Conservation (phyloP, 2,888 invertebrate species). For the Drosophila putrida region DNA sequence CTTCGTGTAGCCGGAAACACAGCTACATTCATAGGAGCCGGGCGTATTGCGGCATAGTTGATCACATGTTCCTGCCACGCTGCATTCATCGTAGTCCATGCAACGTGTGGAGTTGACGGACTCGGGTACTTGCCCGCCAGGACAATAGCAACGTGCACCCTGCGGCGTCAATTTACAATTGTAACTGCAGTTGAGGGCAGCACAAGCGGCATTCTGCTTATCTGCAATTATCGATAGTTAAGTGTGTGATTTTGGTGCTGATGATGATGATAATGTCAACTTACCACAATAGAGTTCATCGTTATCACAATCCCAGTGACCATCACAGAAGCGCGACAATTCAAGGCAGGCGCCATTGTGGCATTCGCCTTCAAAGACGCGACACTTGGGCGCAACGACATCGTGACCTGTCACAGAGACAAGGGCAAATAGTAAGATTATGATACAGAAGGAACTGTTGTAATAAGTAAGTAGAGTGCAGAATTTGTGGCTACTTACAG, state of each 20-base stretch:
- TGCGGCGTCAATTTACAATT: conserved; percentile 90
- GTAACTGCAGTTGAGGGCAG: conserved; percentile 87
- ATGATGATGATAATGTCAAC: conserved; percentile 31
- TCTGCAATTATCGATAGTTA: conserved; percentile 58
- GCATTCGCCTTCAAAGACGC: conserved; percentile 90
- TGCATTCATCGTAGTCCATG: conserved; percentile 92
- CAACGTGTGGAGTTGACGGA: conserved; percentile 86
- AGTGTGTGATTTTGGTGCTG: conserved; percentile 5
- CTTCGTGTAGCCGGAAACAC: conserved; percentile 89
- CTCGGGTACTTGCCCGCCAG: conserved; percentile 88
- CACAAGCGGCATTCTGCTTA: conserved; percentile 86
- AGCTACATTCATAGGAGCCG: conserved; percentile 90
- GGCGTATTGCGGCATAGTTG: conserved; percentile 90
- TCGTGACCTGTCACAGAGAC: conserved; percentile 84
- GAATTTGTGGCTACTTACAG: conserved; percentile 87
- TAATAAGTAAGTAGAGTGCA: conserved; percentile 8
- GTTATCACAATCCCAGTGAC: conserved; percentile 84
- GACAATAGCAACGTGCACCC: conserved; percentile 92
- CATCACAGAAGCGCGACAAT: conserved; percentile 85
- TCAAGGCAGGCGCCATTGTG: conserved; percentile 85
- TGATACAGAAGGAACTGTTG: not conserved
- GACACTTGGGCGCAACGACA: conserved; percentile 88
- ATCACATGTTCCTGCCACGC: conserved; percentile 89
- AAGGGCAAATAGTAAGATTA: conserved; percentile 23
- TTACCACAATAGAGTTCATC: conserved; percentile 85